Percentiles rank a stretch among this genome's conserved stretches.
Conservation (phyloP, 2,113 vertebrate species). For the Microcebus murinus region DNA sequence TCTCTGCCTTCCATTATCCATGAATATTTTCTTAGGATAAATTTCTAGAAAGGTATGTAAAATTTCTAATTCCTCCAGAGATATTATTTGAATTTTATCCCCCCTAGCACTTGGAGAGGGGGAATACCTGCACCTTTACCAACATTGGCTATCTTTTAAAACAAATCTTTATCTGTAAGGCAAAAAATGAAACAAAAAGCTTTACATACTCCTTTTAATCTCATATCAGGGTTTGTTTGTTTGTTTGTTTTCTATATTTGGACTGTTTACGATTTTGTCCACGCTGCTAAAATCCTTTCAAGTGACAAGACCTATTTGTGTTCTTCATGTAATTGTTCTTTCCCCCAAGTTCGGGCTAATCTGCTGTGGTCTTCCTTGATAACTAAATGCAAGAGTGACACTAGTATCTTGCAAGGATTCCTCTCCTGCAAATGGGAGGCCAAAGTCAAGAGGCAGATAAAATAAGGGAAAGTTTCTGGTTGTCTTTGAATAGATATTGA, state of each 20-base stretch:
- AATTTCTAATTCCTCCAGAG: background rate
- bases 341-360: background rate
- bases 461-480: background rate
- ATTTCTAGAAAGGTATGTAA: background rate
- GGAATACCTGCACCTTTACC: background rate
- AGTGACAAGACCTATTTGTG: background rate
- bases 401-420: background rate
- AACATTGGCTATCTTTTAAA: background rate
- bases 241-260: background rate
- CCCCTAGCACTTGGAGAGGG: background rate
- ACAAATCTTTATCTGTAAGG: background rate
- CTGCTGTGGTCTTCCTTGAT: background rate
- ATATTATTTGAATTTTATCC: background rate
- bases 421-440: background rate
- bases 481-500: background rate
- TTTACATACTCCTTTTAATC: background rate
- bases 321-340: background rate
- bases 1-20: background rate
- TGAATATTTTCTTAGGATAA: background rate
- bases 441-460: background rate
- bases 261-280: background rate
- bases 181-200: background rate
- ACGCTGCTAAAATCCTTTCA: background rate
- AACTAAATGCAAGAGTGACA: background rate
- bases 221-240: background rate